These are phyloP conservation scores for Delphinus delphis DNA, from an alignment of 2,113 vertebrate genomes.

Conservation along the genomic window DNA sequence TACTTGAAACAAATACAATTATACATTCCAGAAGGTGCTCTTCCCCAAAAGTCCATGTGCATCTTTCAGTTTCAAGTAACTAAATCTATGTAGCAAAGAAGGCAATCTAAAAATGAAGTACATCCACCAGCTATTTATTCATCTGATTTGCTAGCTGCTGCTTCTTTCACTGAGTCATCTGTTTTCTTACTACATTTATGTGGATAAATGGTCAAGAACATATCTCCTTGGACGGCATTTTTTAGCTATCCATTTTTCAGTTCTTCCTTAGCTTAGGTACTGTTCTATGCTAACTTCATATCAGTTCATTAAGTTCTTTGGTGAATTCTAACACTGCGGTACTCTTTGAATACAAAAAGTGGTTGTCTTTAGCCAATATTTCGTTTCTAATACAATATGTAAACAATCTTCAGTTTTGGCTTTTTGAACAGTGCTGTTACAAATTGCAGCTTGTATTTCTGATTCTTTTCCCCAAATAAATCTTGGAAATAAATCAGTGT, in stretches of 20 bases:
- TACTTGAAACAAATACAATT: not conserved
- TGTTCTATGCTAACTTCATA: not conserved
- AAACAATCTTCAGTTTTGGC: slow-evolving; percentile 50
- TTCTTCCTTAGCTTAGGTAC: not conserved
- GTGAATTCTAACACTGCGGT: not conserved
- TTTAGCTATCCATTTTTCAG: not conserved
- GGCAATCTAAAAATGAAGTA: not conserved
- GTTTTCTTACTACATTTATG: not conserved
- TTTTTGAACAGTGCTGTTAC: slow-evolving; percentile 8
- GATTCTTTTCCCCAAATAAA: slow-evolving; percentile 55
- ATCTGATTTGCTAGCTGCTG: not conserved
- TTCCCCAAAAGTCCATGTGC: not conserved
- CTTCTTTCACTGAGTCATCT: not conserved
- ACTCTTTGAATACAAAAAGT: not conserved
- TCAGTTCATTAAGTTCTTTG: not conserved
- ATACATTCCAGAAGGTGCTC: not conserved
- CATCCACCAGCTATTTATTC: not conserved
- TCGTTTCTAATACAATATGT: slow-evolving; percentile 45
- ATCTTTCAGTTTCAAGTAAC: not conserved
- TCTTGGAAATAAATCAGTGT: slow-evolving; percentile 60
- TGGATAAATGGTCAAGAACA: not conserved
- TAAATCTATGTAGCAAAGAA: not conserved
- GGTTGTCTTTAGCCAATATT: slow-evolving; percentile 14
- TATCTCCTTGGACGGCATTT: not conserved
- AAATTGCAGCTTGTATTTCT: slow-evolving; percentile 52